Conservation (phyloP, 2,888 invertebrate genomes). For the Drosophila anomelani region DNA sequence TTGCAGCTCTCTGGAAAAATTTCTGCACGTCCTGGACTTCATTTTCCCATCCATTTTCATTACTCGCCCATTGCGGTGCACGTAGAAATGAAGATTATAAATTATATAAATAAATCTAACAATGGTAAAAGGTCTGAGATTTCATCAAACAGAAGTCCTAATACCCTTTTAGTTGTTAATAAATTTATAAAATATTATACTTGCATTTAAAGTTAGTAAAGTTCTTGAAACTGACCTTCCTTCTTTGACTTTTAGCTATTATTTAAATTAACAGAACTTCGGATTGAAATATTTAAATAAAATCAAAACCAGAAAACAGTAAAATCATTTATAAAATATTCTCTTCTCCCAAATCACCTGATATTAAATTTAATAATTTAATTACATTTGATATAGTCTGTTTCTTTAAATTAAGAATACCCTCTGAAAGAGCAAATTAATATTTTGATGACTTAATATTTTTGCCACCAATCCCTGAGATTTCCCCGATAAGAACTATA, state of each 20-base stretch:
- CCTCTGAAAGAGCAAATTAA: no score
- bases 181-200: not conserved
- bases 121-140: not conserved
- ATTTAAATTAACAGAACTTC: not conserved
- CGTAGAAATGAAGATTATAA: not conserved
- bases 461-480: conserved; percentile 27
- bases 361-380: no score
- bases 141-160: not conserved
- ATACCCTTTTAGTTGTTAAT: not conserved
- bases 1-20: conserved; percentile 25
- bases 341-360: no score
- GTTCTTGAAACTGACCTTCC: not conserved
- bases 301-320: not conserved
- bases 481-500: conserved; percentile 38
- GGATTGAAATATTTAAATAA: not conserved
- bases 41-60: conserved; percentile 2
- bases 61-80: conserved; percentile 5
- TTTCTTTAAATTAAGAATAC: not conserved
- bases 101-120: not conserved
- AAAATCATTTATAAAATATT: fast-evolving
- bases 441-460: conserved; percentile 21
- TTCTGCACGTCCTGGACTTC: conserved; percentile 19
- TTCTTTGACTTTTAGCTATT: not conserved
- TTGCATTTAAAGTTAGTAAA: not conserved
- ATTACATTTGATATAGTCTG: no score